Evolutionary conservation across 2,797 vertebrate genomes (phyloP).

Genomic region (Girardinus metallicus): DNA sequence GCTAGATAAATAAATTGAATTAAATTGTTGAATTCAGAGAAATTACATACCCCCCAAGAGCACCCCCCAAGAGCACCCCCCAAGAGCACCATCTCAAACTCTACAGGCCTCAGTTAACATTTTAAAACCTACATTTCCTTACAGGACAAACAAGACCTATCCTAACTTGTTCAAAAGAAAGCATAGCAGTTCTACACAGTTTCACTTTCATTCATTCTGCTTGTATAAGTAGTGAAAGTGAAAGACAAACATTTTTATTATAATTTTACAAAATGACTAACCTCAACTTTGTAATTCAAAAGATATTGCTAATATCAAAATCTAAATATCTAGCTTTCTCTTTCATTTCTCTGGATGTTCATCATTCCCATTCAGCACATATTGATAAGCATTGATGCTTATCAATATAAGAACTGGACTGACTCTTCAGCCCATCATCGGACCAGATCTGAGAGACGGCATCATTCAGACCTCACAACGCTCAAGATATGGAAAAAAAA

Average conservation of each 20-base stretch:
- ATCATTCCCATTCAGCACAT: neutral
- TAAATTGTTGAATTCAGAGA: neutral
- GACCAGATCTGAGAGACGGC: slow-evolving; percentile 25
- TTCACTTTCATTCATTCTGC: too few species aligned
- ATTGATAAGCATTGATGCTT: neutral
- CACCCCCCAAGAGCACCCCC: too few species aligned
- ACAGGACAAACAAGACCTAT: neutral
- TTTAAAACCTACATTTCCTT: neutral
- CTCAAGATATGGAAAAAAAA: slow-evolving; percentile 48
- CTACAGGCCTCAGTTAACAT: neutral
- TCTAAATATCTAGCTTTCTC: neutral
- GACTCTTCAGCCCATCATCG: neutral
- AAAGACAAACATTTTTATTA: neutral
- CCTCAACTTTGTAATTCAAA: neutral
- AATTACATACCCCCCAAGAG: neutral
- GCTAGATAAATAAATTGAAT: neutral
- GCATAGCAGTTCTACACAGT: too few species aligned
- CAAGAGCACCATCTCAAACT: neutral
- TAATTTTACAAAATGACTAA: neutral
- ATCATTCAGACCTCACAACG: slow-evolving; percentile 47
- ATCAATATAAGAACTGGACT: neutral
- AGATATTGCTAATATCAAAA: neutral
- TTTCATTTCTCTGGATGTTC: neutral
- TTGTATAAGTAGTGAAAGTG: neutral
- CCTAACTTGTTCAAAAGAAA: too few species aligned